A percentile compares a stretch with the other conserved stretches of the same genome.
Evolutionary conservation across 2,888 invertebrate species (phyloP).

Genomic region (Troides aeacus): DNA sequence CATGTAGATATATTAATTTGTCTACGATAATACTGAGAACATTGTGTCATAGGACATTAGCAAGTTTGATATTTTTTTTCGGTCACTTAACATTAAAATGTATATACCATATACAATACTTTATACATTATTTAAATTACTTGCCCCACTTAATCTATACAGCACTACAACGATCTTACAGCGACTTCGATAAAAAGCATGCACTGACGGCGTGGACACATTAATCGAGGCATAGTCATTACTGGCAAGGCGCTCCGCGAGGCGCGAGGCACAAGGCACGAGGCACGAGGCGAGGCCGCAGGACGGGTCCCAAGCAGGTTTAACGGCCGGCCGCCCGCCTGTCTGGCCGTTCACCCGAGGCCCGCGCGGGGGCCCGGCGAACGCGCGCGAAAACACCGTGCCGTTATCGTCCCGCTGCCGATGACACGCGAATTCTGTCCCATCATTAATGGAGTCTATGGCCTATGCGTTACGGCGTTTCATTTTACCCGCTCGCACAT

Average conservation of each 20-base stretch:
- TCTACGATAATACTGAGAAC: no score
- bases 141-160: neutral
- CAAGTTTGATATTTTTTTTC: no score
- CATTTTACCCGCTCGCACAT: neutral
- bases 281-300: constrained; percentile 50
- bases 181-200: constrained; percentile 20
- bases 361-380: constrained; percentile 69
- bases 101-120: neutral
- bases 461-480: constrained; percentile 23
- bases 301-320: constrained; percentile 69
- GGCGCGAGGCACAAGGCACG: constrained; percentile 32
- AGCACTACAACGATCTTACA: constrained; percentile 10
- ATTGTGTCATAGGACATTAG: no score
- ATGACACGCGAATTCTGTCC: constrained; percentile 37
- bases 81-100: no score
- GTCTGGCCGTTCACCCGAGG: constrained; percentile 80
- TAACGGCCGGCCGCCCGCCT: constrained; percentile 76
- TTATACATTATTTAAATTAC: constrained; percentile 1
- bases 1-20: neutral
- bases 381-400: constrained; percentile 75
- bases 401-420: constrained; percentile 52
- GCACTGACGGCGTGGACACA: constrained; percentile 23
- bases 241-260: constrained; percentile 24
- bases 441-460: constrained; percentile 37
- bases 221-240: constrained; percentile 24